These are phyloP conservation scores for Uria lomvia DNA, from an alignment of 2,113 vertebrate genomes.

Conservation along the genomic window DNA sequence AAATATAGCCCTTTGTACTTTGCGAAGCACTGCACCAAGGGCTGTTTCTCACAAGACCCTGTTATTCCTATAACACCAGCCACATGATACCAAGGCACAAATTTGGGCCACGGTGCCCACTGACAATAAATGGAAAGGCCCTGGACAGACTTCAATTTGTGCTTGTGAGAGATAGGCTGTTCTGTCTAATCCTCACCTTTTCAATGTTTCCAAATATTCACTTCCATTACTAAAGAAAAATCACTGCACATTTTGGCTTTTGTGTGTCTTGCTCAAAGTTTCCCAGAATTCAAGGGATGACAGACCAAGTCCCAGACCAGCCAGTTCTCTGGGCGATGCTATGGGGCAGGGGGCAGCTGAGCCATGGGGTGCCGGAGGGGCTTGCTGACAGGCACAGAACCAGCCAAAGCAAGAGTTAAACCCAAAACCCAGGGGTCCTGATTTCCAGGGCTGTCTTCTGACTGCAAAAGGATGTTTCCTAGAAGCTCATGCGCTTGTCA, in stretches of 20 bases:
- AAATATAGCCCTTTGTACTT: neutral
- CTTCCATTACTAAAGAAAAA: conserved; percentile 1
- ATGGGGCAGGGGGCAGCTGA: neutral
- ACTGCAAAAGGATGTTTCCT: neutral
- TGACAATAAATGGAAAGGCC: neutral
- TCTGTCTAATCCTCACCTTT: conserved; percentile 37
- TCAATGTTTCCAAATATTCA: conserved; percentile 10
- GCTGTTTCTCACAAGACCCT: neutral
- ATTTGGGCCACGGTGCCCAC: neutral
- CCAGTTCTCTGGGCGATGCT: neutral
- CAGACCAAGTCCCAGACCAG: neutral
- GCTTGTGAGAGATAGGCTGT: neutral
- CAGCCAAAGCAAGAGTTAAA: neutral
- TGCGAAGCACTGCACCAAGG: fast-evolving
- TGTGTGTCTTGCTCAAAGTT: neutral
- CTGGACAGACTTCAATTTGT: conserved; percentile 15
- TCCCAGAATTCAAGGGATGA: neutral
- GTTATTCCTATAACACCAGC: neutral
- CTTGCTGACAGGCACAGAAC: neutral
- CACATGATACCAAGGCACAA: neutral
- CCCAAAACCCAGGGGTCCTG: neutral
- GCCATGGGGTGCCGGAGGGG: fast-evolving
- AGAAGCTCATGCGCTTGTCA: neutral
- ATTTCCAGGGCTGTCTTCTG: neutral
- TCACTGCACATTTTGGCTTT: neutral